A percentile compares a stretch with the other conserved stretches of the same genome.
phyloP scores from a whole-genome alignment of 2,888 invertebrate genomes.

The Ryuthela nishihirai region DNA sequence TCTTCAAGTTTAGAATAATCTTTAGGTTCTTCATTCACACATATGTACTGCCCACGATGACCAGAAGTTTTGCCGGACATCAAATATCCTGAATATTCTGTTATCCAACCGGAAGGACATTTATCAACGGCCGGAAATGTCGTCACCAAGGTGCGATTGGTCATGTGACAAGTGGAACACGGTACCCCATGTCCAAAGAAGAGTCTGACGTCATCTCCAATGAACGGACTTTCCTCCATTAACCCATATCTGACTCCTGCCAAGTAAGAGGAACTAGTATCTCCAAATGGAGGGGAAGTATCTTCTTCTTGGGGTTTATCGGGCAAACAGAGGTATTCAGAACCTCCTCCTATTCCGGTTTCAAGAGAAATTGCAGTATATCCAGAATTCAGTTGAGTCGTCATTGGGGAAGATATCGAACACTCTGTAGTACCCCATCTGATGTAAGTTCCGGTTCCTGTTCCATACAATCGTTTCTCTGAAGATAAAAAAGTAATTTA shows the following conservation, averaged over 20 bases:
- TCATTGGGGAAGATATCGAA: conserved; percentile 15
- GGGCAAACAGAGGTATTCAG: conserved; percentile 24
- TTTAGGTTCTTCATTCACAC: conserved; percentile 12
- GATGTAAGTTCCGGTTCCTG: conserved; percentile 17
- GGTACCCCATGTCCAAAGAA: conserved; percentile 20
- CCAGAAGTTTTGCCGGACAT: conserved; percentile 17
- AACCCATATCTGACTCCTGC: conserved; percentile 21
- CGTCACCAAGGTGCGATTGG: conserved; percentile 21
- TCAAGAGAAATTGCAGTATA: conserved; percentile 7
- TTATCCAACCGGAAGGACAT: conserved; percentile 26
- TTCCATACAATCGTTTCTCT: conserved; percentile 27
- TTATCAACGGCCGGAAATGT: conserved; percentile 9
- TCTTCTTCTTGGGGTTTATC: not conserved
- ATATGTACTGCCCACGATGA: conserved; percentile 13
- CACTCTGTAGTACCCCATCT: conserved; percentile 24
- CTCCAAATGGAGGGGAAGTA: conserved; percentile 1
- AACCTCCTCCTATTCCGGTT: conserved; percentile 19
- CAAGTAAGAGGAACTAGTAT: not conserved
- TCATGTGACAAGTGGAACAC: conserved; percentile 27
- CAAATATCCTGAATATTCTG: conserved; percentile 28
- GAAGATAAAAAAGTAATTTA: not conserved
- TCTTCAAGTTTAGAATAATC: conserved; percentile 2
- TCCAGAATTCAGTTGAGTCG: conserved; percentile 15
- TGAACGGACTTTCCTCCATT: conserved; percentile 19
- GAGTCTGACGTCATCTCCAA: not conserved